A percentile compares a stretch with the other conserved stretches of the same genome.
Evolutionary conservation across 2,888 invertebrate genomes (phyloP).

Genomic region (Cheilosia variabilis): DNA sequence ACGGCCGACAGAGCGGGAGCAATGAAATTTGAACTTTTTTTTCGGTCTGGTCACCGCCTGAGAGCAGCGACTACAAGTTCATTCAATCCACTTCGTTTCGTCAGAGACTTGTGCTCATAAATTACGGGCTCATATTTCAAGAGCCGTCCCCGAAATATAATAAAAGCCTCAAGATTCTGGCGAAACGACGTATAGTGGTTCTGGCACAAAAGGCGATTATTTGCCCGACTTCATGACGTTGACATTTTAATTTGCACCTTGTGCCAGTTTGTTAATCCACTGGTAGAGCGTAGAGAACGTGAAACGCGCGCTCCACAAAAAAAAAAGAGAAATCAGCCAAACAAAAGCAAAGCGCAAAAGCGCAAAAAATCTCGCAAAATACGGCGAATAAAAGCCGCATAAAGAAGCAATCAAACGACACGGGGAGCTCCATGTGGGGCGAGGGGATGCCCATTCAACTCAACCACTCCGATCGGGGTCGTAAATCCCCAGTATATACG

Average conservation of each 20-base stretch:
- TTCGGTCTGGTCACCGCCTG: conserved; percentile 41
- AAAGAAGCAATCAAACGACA: conserved; percentile 52
- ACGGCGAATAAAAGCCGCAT: conserved; percentile 51
- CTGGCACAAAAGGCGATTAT: conserved; percentile 70
- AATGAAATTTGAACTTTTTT: conserved; percentile 68
- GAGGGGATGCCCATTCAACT: conserved; percentile 30
- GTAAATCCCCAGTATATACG: conserved; percentile 66
- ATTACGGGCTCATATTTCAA: conserved; percentile 73
- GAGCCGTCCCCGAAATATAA: conserved; percentile 64
- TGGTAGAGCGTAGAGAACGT: conserved; percentile 16
- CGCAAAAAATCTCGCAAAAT: conserved; percentile 19
- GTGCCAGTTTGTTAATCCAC: conserved; percentile 74
- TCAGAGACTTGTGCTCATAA: conserved; percentile 61
- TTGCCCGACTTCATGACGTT: conserved; percentile 75
- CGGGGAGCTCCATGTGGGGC: conserved; percentile 6
- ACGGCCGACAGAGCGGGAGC: not conserved
- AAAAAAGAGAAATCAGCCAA: conserved; percentile 36
- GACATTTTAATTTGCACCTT: conserved; percentile 76
- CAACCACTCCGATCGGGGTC: conserved; percentile 47
- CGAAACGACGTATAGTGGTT: conserved; percentile 19
- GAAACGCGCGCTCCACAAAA: conserved; percentile 32
- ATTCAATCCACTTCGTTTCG: conserved; percentile 52
- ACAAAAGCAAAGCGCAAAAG: conserved; percentile 31
- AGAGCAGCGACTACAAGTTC: conserved; percentile 33
- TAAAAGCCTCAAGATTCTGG: conserved; percentile 48